Conservation (phyloP, 2,797 vertebrate species). For the Enteromius argenteus region DNA sequence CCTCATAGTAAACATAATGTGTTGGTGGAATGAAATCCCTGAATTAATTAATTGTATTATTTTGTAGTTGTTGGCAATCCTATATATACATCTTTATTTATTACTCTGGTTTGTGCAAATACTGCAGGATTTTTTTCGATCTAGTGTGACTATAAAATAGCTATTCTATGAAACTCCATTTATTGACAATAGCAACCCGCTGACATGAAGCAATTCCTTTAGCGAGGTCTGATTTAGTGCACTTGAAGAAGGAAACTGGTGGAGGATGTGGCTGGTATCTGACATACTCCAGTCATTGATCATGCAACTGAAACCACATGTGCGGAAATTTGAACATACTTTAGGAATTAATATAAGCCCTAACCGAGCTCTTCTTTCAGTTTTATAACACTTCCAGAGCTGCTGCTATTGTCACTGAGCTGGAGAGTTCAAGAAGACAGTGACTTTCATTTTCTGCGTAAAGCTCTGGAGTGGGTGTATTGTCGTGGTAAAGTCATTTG, state of each 20-base stretch:
- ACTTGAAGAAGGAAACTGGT: not conserved
- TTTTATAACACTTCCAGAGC: conserved; percentile 29
- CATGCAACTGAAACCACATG: conserved; percentile 36
- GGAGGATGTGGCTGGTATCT: conserved; percentile 38
- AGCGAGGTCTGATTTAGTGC: conserved; percentile 21
- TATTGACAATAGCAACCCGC: conserved; percentile 22
- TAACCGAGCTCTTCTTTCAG: conserved; percentile 14
- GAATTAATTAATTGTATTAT: conserved; percentile 9
- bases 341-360: conserved; percentile 19
- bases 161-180: not conserved
- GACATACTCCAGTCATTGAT: conserved; percentile 34
- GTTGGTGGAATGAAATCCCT: conserved; percentile 7
- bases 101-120: not conserved
- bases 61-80: conserved; percentile 16
- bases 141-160: not conserved
- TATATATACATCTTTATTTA: not conserved
- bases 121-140: not conserved
- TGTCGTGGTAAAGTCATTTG: conserved; percentile 72
- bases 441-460: conserved; percentile 27
- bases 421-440: conserved; percentile 42
- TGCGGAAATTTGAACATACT: conserved; percentile 36
- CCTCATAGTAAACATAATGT: conserved; percentile 45
- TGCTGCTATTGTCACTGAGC: conserved; percentile 11
- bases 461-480: conserved; percentile 39
- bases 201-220: conserved; percentile 26